A percentile compares a stretch with the other conserved stretches of the same genome.
Evolutionary conservation across 2,113 vertebrate genomes (phyloP).

Genomic region (Lepus europaeus): DNA sequence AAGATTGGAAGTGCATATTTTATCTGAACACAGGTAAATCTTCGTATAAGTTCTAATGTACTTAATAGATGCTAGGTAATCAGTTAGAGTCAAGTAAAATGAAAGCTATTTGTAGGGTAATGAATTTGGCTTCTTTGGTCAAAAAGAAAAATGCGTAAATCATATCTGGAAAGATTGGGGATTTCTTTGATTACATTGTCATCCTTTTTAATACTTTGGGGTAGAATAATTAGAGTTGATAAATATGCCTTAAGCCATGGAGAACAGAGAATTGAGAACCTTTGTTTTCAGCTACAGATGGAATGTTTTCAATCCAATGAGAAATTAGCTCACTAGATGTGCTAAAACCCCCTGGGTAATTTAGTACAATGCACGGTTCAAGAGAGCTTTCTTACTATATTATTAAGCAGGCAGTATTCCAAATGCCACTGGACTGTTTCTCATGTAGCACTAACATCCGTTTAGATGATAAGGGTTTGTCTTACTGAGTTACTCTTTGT

Average conservation of each 20-base stretch:
- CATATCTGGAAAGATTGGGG: conserved; percentile 55
- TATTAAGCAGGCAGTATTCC: not conserved
- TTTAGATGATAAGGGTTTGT: not conserved
- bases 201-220: conserved; percentile 48
- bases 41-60: conserved; percentile 70
- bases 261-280: conserved; percentile 47
- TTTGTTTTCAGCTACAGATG: conserved; percentile 55
- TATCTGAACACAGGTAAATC: conserved; percentile 69
- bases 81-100: conserved; percentile 64
- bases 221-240: conserved; percentile 52
- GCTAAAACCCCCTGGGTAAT: not conserved
- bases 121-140: conserved; percentile 57
- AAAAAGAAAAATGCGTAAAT: conserved; percentile 50
- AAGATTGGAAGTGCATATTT: conserved; percentile 70
- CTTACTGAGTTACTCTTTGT: not conserved
- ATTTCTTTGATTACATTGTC: conserved; percentile 68
- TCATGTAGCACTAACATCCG: not conserved
- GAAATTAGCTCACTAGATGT: not conserved
- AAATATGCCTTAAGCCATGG: conserved; percentile 45
- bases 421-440: not conserved
- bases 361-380: conserved; percentile 31
- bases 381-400: not conserved
- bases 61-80: conserved; percentile 76
- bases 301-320: not conserved
- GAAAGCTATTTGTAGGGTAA: conserved; percentile 71